Conservation (phyloP, 2,888 invertebrate genomes). For the Leistus spinibarbis region DNA sequence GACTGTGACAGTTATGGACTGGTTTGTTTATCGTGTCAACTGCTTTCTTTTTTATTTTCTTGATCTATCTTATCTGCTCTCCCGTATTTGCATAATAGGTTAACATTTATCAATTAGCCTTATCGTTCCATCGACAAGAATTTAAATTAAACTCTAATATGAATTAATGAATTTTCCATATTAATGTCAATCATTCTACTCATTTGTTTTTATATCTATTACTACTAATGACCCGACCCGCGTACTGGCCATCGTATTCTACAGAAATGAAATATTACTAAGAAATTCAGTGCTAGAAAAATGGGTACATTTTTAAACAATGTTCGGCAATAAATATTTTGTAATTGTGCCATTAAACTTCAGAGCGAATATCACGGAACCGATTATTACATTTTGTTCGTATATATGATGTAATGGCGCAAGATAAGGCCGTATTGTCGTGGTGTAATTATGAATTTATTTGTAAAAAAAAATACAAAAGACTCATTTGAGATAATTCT, state of each 20-base stretch:
- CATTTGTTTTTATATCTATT: no score
- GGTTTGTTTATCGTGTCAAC: neutral
- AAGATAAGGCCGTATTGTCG: neutral
- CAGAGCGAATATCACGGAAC: neutral
- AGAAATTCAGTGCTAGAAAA: no score
- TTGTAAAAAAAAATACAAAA: neutral
- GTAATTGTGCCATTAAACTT: neutral
- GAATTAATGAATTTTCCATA: neutral
- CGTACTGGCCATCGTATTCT: no score
- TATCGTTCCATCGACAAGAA: neutral
- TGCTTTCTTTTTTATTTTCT: neutral
- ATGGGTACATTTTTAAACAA: no score
- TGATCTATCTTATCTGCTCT: neutral
- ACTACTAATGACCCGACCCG: no score
- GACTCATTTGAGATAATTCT: slow-evolving; percentile 29
- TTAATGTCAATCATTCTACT: neutral
- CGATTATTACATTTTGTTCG: neutral
- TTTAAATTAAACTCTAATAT: neutral
- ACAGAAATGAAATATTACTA: no score
- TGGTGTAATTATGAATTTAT: neutral
- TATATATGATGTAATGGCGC: neutral
- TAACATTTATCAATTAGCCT: neutral
- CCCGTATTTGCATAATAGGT: neutral
- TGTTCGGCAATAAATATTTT: no score
- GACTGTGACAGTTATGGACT: neutral